A percentile compares a stretch with the other conserved stretches of the same genome.
Conservation (phyloP, 2,113 vertebrate genomes). For the Pterophyllum scalare region DNA sequence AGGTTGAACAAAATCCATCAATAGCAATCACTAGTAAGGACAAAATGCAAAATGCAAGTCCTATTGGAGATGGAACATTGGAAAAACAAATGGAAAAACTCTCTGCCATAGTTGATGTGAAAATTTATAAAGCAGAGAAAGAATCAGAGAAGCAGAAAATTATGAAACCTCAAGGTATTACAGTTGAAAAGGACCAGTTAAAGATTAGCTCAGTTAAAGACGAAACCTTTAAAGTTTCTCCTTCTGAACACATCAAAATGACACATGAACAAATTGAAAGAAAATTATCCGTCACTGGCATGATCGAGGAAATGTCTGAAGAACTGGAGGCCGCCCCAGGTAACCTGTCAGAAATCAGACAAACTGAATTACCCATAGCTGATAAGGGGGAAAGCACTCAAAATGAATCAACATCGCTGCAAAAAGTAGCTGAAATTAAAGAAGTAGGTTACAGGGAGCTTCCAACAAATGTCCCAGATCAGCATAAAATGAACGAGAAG, state of each 20-base stretch:
- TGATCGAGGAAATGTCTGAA: background rate
- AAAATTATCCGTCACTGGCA: background rate
- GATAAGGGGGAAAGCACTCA: too few relatives aligned
- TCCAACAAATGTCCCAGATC: background rate
- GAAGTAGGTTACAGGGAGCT: background rate
- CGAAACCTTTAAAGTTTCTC: constrained; percentile 3
- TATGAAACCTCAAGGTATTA: background rate
- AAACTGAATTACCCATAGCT: background rate
- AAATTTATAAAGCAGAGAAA: background rate
- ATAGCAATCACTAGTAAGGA: background rate
- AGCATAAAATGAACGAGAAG: background rate
- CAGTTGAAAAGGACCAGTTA: background rate
- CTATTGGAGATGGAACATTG: background rate
- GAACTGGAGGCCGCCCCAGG: background rate
- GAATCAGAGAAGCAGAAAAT: background rate
- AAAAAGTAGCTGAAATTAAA: background rate
- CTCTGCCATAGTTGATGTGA: background rate
- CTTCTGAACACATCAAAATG: background rate
- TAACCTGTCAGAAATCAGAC: background rate
- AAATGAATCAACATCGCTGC: too few relatives aligned
- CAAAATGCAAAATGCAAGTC: background rate
- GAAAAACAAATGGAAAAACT: background rate
- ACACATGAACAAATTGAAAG: background rate
- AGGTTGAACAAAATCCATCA: background rate
- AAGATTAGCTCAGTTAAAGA: background rate